Conservation (phyloP, 2,888 invertebrate species). For the Lottia scabra region DNA sequence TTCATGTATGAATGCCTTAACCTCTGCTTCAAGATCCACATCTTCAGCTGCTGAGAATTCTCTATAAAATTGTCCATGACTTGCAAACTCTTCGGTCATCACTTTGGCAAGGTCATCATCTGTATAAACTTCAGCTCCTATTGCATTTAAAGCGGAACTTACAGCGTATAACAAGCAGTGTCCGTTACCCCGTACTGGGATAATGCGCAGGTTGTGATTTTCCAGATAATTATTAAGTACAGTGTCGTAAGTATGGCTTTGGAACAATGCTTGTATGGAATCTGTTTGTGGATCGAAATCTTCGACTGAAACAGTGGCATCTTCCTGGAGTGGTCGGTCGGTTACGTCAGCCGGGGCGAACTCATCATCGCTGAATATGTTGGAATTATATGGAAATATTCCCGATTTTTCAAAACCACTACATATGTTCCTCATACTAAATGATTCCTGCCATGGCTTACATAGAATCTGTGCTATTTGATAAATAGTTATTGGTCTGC, state of each 20-base stretch:
- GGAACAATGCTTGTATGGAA: too few relatives aligned
- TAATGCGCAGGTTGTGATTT: constrained; percentile 12
- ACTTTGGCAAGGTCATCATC: constrained; percentile 13
- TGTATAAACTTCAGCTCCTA: constrained; percentile 13
- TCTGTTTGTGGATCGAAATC: too few relatives aligned
- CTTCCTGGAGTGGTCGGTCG: too few relatives aligned
- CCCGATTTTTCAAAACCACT: constrained; percentile 23
- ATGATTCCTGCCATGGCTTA: constrained; percentile 17
- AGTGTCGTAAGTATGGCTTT: constrained; percentile 7
- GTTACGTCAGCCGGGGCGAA: too few relatives aligned
- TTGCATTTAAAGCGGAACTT: constrained; percentile 19
- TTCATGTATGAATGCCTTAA: too few relatives aligned
- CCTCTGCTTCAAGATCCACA: too few relatives aligned
- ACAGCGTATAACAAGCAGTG: constrained; percentile 16
- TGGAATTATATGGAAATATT: constrained; percentile 23
- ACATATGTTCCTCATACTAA: constrained; percentile 13
- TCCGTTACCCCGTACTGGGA: constrained; percentile 20
- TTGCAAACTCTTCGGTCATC: constrained; percentile 10
- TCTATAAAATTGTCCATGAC: constrained; percentile 17
- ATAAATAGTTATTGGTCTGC: constrained; percentile 66
- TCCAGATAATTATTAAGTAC: constrained; percentile 8
- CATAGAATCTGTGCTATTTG: too few relatives aligned
- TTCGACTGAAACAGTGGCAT: too few relatives aligned
- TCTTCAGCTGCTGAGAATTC: too few relatives aligned
- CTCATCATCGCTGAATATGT: constrained; percentile 22